A percentile compares a stretch with the other conserved stretches of the same genome.
Evolutionary conservation across 2,113 vertebrate genomes (phyloP).

Genomic region (Elephas maximus): DNA sequence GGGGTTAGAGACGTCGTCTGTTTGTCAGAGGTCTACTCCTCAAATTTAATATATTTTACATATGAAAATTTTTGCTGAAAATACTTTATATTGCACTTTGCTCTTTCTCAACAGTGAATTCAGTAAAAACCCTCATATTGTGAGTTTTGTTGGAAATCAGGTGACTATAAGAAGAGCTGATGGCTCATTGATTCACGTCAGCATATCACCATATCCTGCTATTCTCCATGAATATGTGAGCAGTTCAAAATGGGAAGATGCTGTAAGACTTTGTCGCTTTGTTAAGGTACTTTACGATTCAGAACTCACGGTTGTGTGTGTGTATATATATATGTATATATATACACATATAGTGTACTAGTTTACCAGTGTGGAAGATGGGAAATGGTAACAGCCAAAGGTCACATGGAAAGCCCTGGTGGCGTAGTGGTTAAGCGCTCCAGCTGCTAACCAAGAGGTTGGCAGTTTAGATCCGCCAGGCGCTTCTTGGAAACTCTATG

Average conservation of each 20-base stretch:
- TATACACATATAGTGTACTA: too few relatives aligned
- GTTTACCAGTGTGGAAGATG: background rate
- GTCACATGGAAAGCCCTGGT: background rate
- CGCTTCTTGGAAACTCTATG: too few relatives aligned
- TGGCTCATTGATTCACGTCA: slow-evolving; percentile 94
- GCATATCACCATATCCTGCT: slow-evolving; percentile 92
- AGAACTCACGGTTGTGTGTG: background rate
- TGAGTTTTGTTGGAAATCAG: slow-evolving; percentile 93
- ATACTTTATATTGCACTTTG: slow-evolving; percentile 5
- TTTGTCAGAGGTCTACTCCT: background rate
- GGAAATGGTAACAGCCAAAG: background rate
- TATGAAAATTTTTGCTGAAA: slow-evolving; percentile 60
- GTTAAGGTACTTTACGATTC: slow-evolving; percentile 92
- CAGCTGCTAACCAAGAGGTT: too few relatives aligned
- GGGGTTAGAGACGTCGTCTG: background rate
- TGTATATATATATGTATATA: background rate
- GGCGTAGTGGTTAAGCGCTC: too few relatives aligned
- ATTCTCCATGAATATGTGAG: slow-evolving; percentile 93
- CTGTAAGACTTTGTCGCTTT: slow-evolving; percentile 96
- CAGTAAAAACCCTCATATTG: slow-evolving; percentile 92
- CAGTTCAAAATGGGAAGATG: slow-evolving; percentile 94
- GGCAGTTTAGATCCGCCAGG: too few relatives aligned
- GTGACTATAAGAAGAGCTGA: slow-evolving; percentile 94
- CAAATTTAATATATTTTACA: background rate
- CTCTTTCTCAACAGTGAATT: slow-evolving; percentile 91